Percentiles rank a stretch among this genome's conserved stretches.
Conservation (phyloP, 2,888 invertebrate species). For the Dryadula phaetusa region DNA sequence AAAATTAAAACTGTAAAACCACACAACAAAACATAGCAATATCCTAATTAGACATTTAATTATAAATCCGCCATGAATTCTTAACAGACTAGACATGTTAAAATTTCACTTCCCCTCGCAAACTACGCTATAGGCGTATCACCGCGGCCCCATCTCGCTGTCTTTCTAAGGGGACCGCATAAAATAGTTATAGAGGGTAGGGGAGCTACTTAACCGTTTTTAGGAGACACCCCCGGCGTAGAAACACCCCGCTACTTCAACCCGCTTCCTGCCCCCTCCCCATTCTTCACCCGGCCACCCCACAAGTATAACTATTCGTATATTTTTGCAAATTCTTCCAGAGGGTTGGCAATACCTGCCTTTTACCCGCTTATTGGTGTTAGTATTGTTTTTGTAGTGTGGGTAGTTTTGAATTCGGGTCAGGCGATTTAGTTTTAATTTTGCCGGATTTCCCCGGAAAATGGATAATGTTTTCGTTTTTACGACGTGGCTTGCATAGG, state of each 20-base stretch:
- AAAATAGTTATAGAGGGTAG: conserved; percentile 83
- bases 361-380: conserved; percentile 73
- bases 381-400: conserved; percentile 67
- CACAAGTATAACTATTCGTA: conserved; percentile 75
- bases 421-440: conserved; percentile 82
- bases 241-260: conserved; percentile 75
- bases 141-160: conserved; percentile 79
- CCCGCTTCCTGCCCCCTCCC: conserved; percentile 76
- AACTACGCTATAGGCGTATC: conserved; percentile 73
- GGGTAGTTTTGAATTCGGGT: conserved; percentile 73
- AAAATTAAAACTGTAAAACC: conserved; percentile 50
- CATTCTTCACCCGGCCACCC: conserved; percentile 58
- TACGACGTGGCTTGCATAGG: conserved; percentile 59
- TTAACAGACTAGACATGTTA: conserved; percentile 81
- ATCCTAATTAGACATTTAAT: conserved; percentile 80
- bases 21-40: conserved; percentile 62
- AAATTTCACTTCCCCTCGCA: conserved; percentile 79
- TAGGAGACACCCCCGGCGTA: conserved; percentile 81
- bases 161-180: conserved; percentile 84
- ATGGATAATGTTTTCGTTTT: conserved; percentile 66
- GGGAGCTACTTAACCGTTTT: conserved; percentile 84
- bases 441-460: conserved; percentile 63
- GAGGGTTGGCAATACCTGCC: conserved; percentile 79
- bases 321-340: conserved; percentile 83
- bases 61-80: conserved; percentile 82